Evolutionary conservation across 1,140 invertebrate genomes (phyloP), one percentile per base, ranked within the genome.

Genomic region (Rhopalosiphum padi): DNA sequence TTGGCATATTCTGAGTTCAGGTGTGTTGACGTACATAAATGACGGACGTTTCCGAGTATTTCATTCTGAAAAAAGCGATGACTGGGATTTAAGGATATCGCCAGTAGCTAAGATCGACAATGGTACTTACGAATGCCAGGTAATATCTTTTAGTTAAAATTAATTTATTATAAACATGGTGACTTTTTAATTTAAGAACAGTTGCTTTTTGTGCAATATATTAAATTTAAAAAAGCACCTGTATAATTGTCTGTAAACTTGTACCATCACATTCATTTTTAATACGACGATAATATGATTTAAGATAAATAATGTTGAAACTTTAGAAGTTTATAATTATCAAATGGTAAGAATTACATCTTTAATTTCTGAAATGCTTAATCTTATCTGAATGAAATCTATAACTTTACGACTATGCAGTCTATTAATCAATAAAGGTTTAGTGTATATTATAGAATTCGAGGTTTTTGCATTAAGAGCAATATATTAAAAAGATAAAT

Each of bases 71-170:
- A 96, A 97, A 93, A 96, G 97, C 25, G 97, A 97, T 94, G 97
- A 98, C 95, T 99, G 98, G 98, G 98, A 97, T 91, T 96, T 99
- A 94, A 97, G 98, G 95, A 99, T 99, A 95, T 98, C 98, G 96
- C 99, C 98, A 95, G 98, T 99, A 93, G 97, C 98, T 95, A 97
- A 97, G 94, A 96, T 97, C 94, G 98, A 99, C 96, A 98, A 98
- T 94, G 98, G 98, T 94, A 98, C 98, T 86, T 99, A 99, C 95
- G 98, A 99, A 95, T 99, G 98, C 96, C 98, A 99, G 97, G 98
- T 99, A 96, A 97, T 41, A 41, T 96, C 0, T n/a, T 68, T 89
- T 77, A 15, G n/a, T 77, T 18, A n/a, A 18, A n/a, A 77, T 77
- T 68, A 68, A 18, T n/a, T 77, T 18, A 77, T 77, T n/a, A 77